These are phyloP conservation scores for Zapus hudsonius DNA, from an alignment of 2,113 vertebrate species.

Conservation along the genomic window DNA sequence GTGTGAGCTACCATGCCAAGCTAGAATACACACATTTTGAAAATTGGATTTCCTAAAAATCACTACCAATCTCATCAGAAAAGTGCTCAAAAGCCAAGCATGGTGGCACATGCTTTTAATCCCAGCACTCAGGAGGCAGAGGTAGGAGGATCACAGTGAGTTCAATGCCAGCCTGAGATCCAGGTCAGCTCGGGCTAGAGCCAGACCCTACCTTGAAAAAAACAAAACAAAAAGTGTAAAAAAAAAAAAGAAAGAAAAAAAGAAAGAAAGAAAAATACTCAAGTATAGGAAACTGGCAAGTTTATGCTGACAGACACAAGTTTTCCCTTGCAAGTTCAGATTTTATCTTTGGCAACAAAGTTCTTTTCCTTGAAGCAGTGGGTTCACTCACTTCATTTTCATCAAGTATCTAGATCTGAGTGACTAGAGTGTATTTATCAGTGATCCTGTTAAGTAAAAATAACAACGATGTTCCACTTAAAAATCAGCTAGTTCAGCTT, in stretches of 20 bases:
- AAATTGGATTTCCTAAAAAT: constrained; percentile 34
- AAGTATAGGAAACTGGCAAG: constrained; percentile 24
- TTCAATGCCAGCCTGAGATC: too few relatives aligned
- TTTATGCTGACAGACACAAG: not conserved
- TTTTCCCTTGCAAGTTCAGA: constrained; percentile 20
- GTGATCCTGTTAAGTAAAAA: constrained; percentile 34
- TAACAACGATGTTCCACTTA: not conserved
- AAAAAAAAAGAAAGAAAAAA: too few relatives aligned
- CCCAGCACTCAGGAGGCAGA: too few relatives aligned
- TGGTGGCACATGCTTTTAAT: too few relatives aligned
- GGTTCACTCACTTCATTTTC: constrained; percentile 32
- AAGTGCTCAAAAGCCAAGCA: constrained; percentile 47
- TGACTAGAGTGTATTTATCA: not conserved
- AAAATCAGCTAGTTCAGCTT: constrained; percentile 21
- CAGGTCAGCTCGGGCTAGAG: too few relatives aligned
- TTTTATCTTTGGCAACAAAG: constrained; percentile 21
- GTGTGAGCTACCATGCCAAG: not conserved
- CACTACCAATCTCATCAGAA: constrained; percentile 35
- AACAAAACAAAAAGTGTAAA: too few relatives aligned
- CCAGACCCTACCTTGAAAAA: too few relatives aligned
- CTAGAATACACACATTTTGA: not conserved
- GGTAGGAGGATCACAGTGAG: too few relatives aligned
- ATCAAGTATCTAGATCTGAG: constrained; percentile 30
- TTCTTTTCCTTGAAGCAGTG: not conserved
- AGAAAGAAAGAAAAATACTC: constrained; percentile 50